Percentiles rank a stretch among this genome's conserved stretches.
Conservation (phyloP, 2,888 invertebrate genomes). For the Agrypnus murinus region DNA sequence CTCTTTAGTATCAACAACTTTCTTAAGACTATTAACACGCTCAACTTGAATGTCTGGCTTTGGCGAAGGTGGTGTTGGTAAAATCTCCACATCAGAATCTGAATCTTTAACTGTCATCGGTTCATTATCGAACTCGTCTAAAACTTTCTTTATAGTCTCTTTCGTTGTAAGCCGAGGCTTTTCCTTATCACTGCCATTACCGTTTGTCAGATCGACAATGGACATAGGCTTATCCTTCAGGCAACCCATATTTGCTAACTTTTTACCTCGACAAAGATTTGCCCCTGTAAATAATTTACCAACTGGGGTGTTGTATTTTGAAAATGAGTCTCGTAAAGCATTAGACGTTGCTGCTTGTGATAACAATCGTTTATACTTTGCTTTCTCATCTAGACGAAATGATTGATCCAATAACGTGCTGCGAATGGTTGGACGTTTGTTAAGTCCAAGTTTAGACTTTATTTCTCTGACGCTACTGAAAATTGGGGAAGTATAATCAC, state of each 20-base stretch:
- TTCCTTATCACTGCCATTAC: constrained; percentile 42
- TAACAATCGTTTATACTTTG: constrained; percentile 74
- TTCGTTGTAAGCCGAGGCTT: constrained; percentile 59
- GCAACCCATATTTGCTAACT: constrained; percentile 55
- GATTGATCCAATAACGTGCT: constrained; percentile 71
- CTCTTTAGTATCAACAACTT: constrained; percentile 73
- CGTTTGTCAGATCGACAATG: constrained; percentile 51
- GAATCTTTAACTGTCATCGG: constrained; percentile 64
- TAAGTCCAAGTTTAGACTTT: constrained; percentile 26
- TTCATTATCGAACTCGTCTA: constrained; percentile 62
- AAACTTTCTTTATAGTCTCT: constrained; percentile 63
- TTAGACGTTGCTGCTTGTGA: constrained; percentile 65
- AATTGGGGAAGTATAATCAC: constrained; percentile 26
- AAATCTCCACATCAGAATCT: constrained; percentile 67
- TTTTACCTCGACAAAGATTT: constrained; percentile 46
- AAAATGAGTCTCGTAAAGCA: constrained; percentile 56
- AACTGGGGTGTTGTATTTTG: constrained; percentile 61
- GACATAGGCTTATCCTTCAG: constrained; percentile 39
- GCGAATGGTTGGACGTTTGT: constrained; percentile 37
- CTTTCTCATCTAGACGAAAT: constrained; percentile 75
- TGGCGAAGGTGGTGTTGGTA: constrained; percentile 67
- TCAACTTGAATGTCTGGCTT: constrained; percentile 68
- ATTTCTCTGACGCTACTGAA: constrained; percentile 36
- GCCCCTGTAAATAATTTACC: constrained; percentile 56
- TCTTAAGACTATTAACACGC: constrained; percentile 75